Conservation (phyloP, 2,113 vertebrate genomes). For the Tinamus guttatus region DNA sequence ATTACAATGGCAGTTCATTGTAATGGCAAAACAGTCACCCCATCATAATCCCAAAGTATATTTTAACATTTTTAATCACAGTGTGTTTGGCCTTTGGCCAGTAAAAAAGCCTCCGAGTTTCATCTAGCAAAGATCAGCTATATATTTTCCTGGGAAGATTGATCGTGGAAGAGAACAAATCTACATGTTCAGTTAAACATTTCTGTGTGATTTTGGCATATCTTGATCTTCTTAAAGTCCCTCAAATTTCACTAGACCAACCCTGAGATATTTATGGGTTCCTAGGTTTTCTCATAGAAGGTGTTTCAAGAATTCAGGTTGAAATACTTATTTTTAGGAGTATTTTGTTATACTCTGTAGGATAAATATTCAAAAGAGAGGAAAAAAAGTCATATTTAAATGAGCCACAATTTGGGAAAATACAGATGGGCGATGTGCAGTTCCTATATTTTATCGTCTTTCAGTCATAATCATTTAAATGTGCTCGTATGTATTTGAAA, state of each 20-base stretch:
- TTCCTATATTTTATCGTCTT: neutral
- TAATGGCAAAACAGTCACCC: neutral
- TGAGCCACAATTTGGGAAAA: neutral
- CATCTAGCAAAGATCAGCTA: neutral
- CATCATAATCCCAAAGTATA: neutral
- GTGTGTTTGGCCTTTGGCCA: neutral
- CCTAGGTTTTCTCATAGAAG: neutral
- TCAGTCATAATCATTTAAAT: neutral
- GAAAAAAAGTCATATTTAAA: neutral
- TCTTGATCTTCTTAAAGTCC: neutral
- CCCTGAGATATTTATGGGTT: neutral
- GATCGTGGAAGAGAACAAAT: neutral
- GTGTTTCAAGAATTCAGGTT: neutral
- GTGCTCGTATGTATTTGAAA: neutral
- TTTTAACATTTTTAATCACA: neutral
- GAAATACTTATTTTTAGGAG: neutral
- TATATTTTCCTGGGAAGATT: neutral
- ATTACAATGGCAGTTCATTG: neutral
- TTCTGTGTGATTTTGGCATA: neutral
- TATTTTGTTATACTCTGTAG: neutral
- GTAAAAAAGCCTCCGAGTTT: accelerated
- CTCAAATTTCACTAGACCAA: neutral
- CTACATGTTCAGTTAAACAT: neutral
- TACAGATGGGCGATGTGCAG: neutral
- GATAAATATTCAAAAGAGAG: neutral